Base-by-base conservation (phyloP, 2,888 invertebrate genomes). In the Leptinotarsa juncta region DNA sequence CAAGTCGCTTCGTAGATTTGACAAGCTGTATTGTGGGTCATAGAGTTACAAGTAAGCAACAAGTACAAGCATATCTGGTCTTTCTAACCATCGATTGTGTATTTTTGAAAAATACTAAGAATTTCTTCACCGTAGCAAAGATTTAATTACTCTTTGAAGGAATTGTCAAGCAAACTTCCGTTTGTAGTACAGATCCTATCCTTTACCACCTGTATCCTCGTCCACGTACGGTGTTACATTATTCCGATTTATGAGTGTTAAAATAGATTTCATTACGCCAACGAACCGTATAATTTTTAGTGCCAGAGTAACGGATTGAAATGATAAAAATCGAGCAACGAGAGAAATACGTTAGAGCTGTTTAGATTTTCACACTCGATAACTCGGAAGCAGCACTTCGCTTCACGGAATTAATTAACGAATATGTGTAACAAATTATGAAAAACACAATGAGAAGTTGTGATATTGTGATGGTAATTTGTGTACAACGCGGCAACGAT, bases 391-490 rank as follows among this genome's bases (percentile, higher is more conserved):
- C 77, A 79, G 79, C 78, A 81, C 76, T 79, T 75, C 72, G 76
- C 74, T 71, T 74, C 76, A 77, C 77, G 70, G 76, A 80, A 77
- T 79, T 80, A 79, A 82, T 82, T 82, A 81, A 77, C 78, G 79
- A 80, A 82, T 82, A 80, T 76, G 70, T 79, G 80, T 80, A 81
- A 82, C 78, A 77, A 70, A 74, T 79, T 78, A 78, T 79, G 79
- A 79, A 77, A 79, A 82, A 81, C 76, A 73, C 66, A 74, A 74
- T 73, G 68, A 76, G 67, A 66, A 57, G 49, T 51, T 68, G 66
- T 67, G 65, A 62, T 65, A 71, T 71, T 76, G 76, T 68, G 70
- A 76, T 76, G 71, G 67, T 73, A 73, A 73, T 73, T 67, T 23
- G 71, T 71, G 76, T 78, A 67, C 72, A 72, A 76, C 72, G 77